Evolutionary conservation across 2,888 invertebrate genomes (phyloP).

Genomic region (Anthrax anthrax): DNA sequence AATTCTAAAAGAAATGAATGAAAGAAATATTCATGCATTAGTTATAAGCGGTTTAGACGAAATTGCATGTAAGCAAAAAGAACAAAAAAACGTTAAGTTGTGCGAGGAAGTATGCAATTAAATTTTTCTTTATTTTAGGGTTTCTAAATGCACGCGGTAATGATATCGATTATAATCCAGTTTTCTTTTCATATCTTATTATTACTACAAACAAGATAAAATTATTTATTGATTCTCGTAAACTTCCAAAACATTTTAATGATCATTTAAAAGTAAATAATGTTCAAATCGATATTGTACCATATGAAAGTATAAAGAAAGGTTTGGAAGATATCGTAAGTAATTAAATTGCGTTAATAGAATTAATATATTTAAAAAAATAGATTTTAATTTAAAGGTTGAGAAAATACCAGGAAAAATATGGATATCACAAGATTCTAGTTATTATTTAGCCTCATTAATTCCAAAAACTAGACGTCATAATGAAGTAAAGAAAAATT

Average conservation of each 20-base stretch:
- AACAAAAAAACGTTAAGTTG: no score
- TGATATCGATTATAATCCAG: constrained; percentile 86
- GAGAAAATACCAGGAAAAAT: constrained; percentile 27
- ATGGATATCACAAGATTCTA: constrained; percentile 43
- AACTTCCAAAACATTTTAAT: constrained; percentile 39
- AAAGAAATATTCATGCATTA: constrained; percentile 46
- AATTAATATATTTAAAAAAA: no score
- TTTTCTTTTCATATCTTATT: constrained; percentile 65
- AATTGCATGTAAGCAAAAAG: constrained; percentile 57
- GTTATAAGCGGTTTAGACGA: constrained; percentile 77
- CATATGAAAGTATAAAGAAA: constrained; percentile 40
- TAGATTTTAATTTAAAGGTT: constrained; percentile 9
- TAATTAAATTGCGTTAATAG: neutral
- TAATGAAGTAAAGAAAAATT: constrained; percentile 22
- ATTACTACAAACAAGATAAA: constrained; percentile 42
- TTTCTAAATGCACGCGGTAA: constrained; percentile 81
- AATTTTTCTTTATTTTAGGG: constrained; percentile 39
- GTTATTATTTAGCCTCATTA: constrained; percentile 36
- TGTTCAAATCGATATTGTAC: constrained; percentile 36
- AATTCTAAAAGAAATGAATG: constrained; percentile 47
- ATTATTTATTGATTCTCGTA: constrained; percentile 47
- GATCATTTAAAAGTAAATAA: constrained; percentile 44
- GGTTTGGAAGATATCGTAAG: constrained; percentile 32
- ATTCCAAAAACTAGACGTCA: constrained; percentile 21
- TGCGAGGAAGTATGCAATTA: no score